phyloP scores from a whole-genome alignment of 2,888 invertebrate species.

The Epinotia ramella region DNA sequence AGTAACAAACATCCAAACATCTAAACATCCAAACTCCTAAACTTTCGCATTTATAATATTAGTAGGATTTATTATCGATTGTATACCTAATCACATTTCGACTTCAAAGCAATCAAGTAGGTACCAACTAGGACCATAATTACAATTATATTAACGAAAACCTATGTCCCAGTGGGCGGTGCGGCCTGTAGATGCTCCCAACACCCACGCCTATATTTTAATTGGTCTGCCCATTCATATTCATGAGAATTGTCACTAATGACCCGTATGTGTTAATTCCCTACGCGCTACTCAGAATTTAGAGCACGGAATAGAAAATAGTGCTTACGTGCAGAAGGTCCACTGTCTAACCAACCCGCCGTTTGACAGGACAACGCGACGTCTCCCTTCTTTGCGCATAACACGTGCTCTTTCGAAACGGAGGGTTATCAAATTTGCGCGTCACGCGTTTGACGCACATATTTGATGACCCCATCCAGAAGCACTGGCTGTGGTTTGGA shows the following conservation, averaged over 20 bases:
- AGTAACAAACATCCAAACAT: too few species aligned
- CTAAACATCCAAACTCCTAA: too few species aligned
- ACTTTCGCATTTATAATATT: too few species aligned
- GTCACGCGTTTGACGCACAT: too few species aligned
- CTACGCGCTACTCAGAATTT: conserved; percentile 29
- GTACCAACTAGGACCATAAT: background rate
- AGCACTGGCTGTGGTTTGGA: too few species aligned
- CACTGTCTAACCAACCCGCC: background rate
- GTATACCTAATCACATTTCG: too few species aligned
- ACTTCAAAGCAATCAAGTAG: background rate
- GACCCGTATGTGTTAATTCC: conserved; percentile 58
- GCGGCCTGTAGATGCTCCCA: conserved; percentile 44
- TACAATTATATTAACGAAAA: conserved; percentile 6
- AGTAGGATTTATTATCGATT: too few species aligned
- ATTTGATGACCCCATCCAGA: too few species aligned
- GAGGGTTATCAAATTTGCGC: background rate
- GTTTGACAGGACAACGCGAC: too few species aligned
- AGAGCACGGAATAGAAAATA: conserved; percentile 6
- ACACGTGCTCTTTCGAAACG: background rate
- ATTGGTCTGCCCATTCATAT: conserved; percentile 52
- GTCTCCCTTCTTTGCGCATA: background rate
- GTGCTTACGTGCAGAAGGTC: background rate
- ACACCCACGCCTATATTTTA: conserved; percentile 53
- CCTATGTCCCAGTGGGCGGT: conserved; percentile 4
- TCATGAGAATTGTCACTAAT: conserved; percentile 56